These are phyloP conservation scores for Alectura lathami DNA, from an alignment of 2,113 vertebrate species.

Conservation along the genomic window DNA sequence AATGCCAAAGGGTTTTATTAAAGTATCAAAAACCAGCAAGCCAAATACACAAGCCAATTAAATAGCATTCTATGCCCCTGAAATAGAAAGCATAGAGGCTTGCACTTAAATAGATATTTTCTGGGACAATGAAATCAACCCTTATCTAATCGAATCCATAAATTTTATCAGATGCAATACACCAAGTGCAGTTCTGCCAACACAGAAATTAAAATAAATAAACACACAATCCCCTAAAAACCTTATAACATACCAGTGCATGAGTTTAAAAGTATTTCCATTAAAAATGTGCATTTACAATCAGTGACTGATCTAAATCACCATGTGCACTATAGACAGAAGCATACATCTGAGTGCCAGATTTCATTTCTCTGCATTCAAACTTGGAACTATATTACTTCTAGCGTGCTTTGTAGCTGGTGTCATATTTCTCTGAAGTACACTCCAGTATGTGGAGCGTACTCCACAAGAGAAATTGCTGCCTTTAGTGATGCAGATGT, in stretches of 20 bases:
- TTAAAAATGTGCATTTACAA: not conserved
- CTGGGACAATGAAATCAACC: constrained; percentile 8
- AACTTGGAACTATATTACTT: not conserved
- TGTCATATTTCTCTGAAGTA: not conserved
- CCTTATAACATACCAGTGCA: not conserved
- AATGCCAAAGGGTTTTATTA: constrained; percentile 32
- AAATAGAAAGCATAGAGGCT: not conserved
- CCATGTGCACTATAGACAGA: not conserved
- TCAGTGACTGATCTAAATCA: not conserved
- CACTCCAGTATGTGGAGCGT: accelerated
- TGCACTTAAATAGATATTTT: not conserved
- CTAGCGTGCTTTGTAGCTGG: not conserved
- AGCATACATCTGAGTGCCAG: not conserved
- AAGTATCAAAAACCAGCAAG: constrained; percentile 46
- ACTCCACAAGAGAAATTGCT: not conserved
- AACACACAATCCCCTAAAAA: not conserved
- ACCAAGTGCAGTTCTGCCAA: not conserved
- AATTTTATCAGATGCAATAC: not conserved
- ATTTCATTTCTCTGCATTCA: not conserved
- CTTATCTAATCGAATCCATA: not conserved
- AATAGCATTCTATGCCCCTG: not conserved
- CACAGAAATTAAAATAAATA: not conserved
- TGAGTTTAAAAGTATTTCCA: not conserved
- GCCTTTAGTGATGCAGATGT: not conserved
- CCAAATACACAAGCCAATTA: constrained; percentile 12